Base-by-base conservation (phyloP, 2,113 vertebrate species). In the Thryonomys swinderianus region DNA sequence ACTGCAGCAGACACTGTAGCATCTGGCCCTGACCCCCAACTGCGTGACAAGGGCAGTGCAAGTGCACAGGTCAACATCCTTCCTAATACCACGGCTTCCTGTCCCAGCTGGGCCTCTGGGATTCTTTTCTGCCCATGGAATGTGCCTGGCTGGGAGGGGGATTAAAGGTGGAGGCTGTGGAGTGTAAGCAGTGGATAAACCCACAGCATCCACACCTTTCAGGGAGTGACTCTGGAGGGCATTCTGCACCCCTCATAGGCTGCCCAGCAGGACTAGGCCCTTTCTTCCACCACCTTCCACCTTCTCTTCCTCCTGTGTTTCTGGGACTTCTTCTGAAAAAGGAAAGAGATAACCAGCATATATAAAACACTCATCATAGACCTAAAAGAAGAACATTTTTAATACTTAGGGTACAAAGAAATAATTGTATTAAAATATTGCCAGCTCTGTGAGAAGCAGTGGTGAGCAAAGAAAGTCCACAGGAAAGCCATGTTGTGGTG, bases 341-440 rank as follows among this genome's bases (percentile, higher is more conserved):
- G 25, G 66, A 79, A 90, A 67, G 25, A 30, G 27, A 67, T 87
- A 85, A 55, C 61, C 86, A 51, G 81, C 32, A 66, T 85, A 66
- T 92, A 79, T 61, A 57, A 87, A 94, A 91, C 11, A 82, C 48
- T 96, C 30, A 37, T 10, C 3, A n/a, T 34, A 5, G 37, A 80
- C 40, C 45, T 92, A 91, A 37, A 66, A 89, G 51, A 89, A 88
- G 83, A 64, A 53, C 93, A 62, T 9, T 76, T 78, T 62, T 80
- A 66, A 48, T 62, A 37, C 34, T 82, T 90, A 67, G 40, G 83
- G 78, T 3, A 45, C 51, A 67, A 55, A 45, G 27, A 84, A 34
- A 88, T 62, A 82, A 79, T 9, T 62, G 74, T 66, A 62, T 86
- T 73, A 86, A 95, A 95, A 82, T 74, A 78, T 48, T 61, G 32